phyloP scores from a whole-genome alignment of 2,113 vertebrate species.

The Chitala chitala region DNA sequence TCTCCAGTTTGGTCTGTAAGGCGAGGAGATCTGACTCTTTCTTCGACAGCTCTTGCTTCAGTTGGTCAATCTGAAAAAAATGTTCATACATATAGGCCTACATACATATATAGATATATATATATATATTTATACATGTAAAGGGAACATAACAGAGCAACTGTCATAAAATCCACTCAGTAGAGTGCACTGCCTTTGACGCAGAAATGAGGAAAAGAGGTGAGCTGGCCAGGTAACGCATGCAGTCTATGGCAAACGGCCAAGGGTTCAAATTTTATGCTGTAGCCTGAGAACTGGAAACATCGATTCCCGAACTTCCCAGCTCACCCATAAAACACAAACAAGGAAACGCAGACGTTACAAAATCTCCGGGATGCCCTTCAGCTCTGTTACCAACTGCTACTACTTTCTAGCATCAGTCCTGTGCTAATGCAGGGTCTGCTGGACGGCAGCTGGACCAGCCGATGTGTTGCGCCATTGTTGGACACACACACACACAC shows the following conservation, averaged over 20 bases:
- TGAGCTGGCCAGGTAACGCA: not conserved
- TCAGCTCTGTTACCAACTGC: no score
- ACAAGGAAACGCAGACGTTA: not conserved
- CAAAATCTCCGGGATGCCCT: not conserved
- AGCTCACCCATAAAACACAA: not conserved
- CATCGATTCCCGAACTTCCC: not conserved
- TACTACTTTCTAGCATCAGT: no score
- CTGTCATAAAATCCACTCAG: no score
- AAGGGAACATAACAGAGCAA: no score
- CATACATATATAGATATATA: no score
- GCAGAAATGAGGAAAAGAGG: no score
- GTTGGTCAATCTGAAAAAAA: slow-evolving; percentile 81
- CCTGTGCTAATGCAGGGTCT: no score
- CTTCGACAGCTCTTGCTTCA: slow-evolving; percentile 97
- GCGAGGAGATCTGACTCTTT: slow-evolving; percentile 98
- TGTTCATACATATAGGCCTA: not conserved
- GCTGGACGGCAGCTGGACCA: no score
- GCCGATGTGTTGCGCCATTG: no score
- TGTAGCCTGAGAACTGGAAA: not conserved
- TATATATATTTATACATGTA: no score
- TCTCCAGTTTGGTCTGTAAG: slow-evolving; percentile 98
- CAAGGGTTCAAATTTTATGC: slow-evolving; percentile 7
- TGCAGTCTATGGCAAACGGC: not conserved
- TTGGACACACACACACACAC: no score
- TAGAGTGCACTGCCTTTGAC: no score